These are phyloP conservation scores for Heliconius cydno DNA, from an alignment of 2,888 invertebrate species.

Conservation along the genomic window DNA sequence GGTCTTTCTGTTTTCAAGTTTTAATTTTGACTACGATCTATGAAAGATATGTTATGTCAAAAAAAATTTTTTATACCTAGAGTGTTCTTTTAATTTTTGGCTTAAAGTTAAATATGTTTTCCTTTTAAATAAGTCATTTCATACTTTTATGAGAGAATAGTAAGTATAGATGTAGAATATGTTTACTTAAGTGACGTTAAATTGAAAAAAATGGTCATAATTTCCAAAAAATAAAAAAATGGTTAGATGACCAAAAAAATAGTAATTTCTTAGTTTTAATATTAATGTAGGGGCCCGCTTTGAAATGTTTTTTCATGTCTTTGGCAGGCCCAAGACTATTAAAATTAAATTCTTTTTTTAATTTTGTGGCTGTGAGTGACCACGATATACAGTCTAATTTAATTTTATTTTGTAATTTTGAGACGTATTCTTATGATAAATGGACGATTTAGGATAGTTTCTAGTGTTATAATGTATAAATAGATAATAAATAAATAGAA, in stretches of 20 bases:
- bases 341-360: constrained; percentile 28
- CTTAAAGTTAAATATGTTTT: background rate
- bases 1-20: background rate
- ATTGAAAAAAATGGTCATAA: constrained; percentile 28
- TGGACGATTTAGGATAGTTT: constrained; percentile 41
- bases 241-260: constrained; percentile 36
- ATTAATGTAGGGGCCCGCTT: constrained; percentile 29
- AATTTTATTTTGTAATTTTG: constrained; percentile 4
- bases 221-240: constrained; percentile 7
- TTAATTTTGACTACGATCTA: background rate
- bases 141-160: constrained; percentile 6
- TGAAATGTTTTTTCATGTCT: constrained; percentile 38
- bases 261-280: constrained; percentile 30
- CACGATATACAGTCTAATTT: constrained; percentile 40
- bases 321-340: constrained; percentile 39
- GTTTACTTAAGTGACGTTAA: constrained; percentile 20
- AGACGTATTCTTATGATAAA: constrained; percentile 49
- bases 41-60: constrained; percentile 19
- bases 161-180: constrained; percentile 23
- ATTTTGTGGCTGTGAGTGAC: constrained; percentile 41
- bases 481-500: constrained; percentile 21
- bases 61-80: background rate
- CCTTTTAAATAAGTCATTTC: constrained; percentile 3
- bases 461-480: constrained; percentile 13
- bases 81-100: constrained; percentile 18